Evolutionary conservation across 2,888 invertebrate genomes (phyloP).

Genomic region (Meloe dianella): DNA sequence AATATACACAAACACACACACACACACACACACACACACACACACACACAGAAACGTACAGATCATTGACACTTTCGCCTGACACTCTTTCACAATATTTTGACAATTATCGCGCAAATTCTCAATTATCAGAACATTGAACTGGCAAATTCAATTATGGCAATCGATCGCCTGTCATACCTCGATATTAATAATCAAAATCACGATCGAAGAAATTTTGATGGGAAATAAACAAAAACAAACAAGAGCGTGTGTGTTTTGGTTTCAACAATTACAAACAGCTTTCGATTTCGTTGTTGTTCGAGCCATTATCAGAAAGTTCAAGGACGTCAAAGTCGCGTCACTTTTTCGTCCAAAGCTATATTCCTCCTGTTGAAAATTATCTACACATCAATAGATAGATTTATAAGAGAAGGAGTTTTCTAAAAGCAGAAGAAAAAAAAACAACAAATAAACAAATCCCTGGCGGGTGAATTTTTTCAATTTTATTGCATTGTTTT

Average conservation of each 20-base stretch:
- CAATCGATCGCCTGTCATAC: too few species aligned
- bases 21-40: neutral
- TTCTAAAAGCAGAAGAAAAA: too few species aligned
- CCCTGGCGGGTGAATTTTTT: neutral
- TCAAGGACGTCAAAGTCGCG: slow-evolving; percentile 1
- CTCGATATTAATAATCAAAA: neutral
- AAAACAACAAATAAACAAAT: too few species aligned
- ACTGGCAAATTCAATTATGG: neutral
- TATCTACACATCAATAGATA: neutral
- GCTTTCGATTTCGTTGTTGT: slow-evolving; percentile 7
- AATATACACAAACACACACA: neutral
- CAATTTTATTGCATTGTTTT: neutral
- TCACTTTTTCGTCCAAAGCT: slow-evolving; percentile 1
- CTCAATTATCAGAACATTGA: neutral
- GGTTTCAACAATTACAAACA: slow-evolving; percentile 7
- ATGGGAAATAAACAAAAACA: neutral
- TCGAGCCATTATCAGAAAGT: slow-evolving; percentile 7
- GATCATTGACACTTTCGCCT: slow-evolving; percentile 54
- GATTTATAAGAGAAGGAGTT: neutral
- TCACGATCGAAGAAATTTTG: neutral
- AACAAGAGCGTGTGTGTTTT: neutral
- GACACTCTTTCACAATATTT: slow-evolving; percentile 15
- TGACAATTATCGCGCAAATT: slow-evolving; percentile 1
- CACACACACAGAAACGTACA: slow-evolving; percentile 35
- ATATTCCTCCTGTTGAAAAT: neutral